Base-by-base conservation (phyloP, 2,113 vertebrate genomes). In the Platysternon megacephalum region DNA sequence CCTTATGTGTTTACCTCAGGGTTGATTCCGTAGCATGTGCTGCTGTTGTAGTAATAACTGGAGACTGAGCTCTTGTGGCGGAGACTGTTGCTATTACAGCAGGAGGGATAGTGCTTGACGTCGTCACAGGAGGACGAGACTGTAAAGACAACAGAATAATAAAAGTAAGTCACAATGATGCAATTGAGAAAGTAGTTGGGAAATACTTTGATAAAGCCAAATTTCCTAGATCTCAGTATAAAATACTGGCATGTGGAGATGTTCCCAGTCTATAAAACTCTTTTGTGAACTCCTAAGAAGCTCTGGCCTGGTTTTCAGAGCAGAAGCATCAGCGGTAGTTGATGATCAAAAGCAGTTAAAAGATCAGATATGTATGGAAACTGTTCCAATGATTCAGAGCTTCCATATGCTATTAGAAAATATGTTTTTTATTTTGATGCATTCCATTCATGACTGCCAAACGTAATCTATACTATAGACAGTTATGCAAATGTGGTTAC, bases 51-150 rank as follows among this genome's bases (percentile, higher is more conserved):
- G 98, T 99, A 94, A 99, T 99, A 90, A 99, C 99, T 21, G 99
- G 99, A 74, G 99, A 99, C 97, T 99, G 99, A 68, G 99, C 99
- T 97, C 99, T 98, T 1, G 99, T 99, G 89, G 99, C 99, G 0
- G 99, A 99, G 46, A 99, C 99, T 7, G 99, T 99, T 11, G 99
- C 99, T 95, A 99, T 99, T 93, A 99, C 99, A 28, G 99, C 99
- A 72, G 99, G 99, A 93, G 99, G 98, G 94, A 99, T 99, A 65
- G 99, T 98, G 79, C 99, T 99, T 3, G 99, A 99, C 3, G 99
- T 99, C 87, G 99, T 99, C 92, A 99, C 99, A 28, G 99, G 97
- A 79, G 99, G 99, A 44, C 99, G 99, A 91, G 99, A 99, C 99
- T 99, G 95, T 12, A 86, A 82, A 97, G 26, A 96, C 2, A 84